Base-by-base conservation (phyloP, 1,140 invertebrate genomes). In the Ephestia elutella region DNA sequence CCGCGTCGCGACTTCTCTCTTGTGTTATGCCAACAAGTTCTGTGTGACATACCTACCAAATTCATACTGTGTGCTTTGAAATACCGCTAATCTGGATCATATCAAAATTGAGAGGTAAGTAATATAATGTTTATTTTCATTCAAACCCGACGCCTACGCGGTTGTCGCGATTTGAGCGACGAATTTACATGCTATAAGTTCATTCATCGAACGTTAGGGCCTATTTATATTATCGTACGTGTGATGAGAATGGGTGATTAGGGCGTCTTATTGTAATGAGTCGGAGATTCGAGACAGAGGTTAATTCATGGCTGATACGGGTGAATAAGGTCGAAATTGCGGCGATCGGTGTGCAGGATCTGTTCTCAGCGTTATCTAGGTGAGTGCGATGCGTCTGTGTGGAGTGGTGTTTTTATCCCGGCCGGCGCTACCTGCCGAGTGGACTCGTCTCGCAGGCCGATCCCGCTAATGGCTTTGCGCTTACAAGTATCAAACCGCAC, bases 351-450 rank as follows among this genome's bases (percentile, higher is more conserved):
- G 50, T 53, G 20, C 50, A 53, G 50, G 20, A 21, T 53, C 20
- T 53, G 19, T 53, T 53, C 10, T 53, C 0, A 65, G 65, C 78
- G 77, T 80, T 84, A 87, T 87, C 84, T 87, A 86, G 82, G 82
- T 79, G 78, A 83, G 76, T 66, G 71, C 71, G 73, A 25, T 66
- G 70, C 74, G 79, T 79, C 73, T 77, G 82, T 64, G 83, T 75
- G 78, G 78, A 82, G 82, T 84, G 85, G 82, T 82, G 78, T 85
- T 86, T 87, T 85, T 87, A 87, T 87, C 79, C 85, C 82, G 73
- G 68, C 85, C 82, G 73, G 68, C 69, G 73, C 80, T 87, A 87
- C 82, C 85, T 87, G 85, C 57, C 60, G 68, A 60, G 63, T 63
- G 66, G 63, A 57, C 69, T 74, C 63, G 68, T 61, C 64, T 66